Base-by-base conservation (phyloP, 2,888 invertebrate species). In the Conistra vaccinii region DNA sequence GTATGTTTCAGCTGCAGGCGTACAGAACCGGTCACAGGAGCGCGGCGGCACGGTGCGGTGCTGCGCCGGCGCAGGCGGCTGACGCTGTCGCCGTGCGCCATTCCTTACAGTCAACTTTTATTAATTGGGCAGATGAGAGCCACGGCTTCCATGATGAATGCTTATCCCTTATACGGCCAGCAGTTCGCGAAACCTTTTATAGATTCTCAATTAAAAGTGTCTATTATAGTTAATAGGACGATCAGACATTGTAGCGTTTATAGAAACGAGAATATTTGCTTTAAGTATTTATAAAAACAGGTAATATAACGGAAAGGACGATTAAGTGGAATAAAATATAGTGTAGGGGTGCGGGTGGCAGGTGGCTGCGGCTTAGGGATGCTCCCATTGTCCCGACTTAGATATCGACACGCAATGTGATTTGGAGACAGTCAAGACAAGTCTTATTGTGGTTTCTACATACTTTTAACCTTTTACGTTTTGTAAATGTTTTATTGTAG, bases 51-150 rank as follows among this genome's bases (percentile, higher is more conserved):
- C n/a, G 76, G 67, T 58, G 83, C 74, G 55, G 79, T 42, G 80
- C 63, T 63, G 88, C 85, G 90, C 89, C 85, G 87, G 90, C 90
- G 90, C 90, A 89, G 91, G 92, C 92, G 92, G 91, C 92, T 90
- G 93, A 87, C 90, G 91, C 91, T 90, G 93, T 91, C 92, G 91
- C 92, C 90, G 90, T 90, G 89, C 90, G 93, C 95, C 95, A 95
- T 95, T 94, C 94, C 93, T 95, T 92, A 91, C 93, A 95, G 94
- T 95, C 96, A 95, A 95, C 95, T 94, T 95, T 96, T 96, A 96
- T 96, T 96, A 96, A 96, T 96, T 96, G 96, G 96, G 96, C 96
- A 96, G 96, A 96, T 96, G 96, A 96, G 96, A 95, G 93, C 94
- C 93, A 91, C 92, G 92, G 93, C 93, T 93, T 90, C 93, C 94